Evolutionary conservation across 2,888 invertebrate genomes (phyloP), one percentile per base, ranked within the genome.

Genomic region (Meiosimyza platycephala): DNA sequence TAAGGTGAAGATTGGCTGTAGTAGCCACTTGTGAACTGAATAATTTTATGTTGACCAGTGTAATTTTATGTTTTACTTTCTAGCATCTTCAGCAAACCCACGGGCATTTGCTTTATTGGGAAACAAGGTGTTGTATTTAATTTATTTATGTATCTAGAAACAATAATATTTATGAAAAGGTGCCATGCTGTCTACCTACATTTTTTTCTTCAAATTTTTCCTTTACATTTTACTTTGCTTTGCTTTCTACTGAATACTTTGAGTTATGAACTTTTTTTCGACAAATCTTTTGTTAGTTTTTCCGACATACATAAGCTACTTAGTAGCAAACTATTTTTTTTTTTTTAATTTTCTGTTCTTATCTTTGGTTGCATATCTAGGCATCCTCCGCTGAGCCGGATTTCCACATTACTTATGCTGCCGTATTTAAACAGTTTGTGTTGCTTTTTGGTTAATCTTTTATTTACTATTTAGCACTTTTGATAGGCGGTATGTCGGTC

Each of bases 161-260:
- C 40, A 40, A 40, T 2, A 40, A 33, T 71, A 68, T 71, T 71
- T 75, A 63, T 64, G 64, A 51, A 68, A 73, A 64, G 73, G 75
- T 71, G 73, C 75, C 75, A 68, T 72, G 64, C 67, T 73, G 75
- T 75, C 73, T 73, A 72, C 71, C 68, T 71, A 71, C 57, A 11
- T 63, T 55, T 74, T 62, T 54, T 68, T 59, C 28, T 66, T 1
- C 15, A 11, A 47, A 48, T 48, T 47, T 48, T 48, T 22, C 48
- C 13, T n/a, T 63, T 63, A 15, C 63, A 33, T 63, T 40, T 9
- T 40, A 40, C 40, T 40, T 40, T 40, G 40, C 40, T 40, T 9
- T 40, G n/a, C 54, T 15, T 18, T 54, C 18, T 54, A 13, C 16
- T 15, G 54, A 54, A 16, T 54, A 54, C 9, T 54, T 18, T 16